Conservation (phyloP, 2,888 invertebrate genomes). For the Dryobota labecula region DNA sequence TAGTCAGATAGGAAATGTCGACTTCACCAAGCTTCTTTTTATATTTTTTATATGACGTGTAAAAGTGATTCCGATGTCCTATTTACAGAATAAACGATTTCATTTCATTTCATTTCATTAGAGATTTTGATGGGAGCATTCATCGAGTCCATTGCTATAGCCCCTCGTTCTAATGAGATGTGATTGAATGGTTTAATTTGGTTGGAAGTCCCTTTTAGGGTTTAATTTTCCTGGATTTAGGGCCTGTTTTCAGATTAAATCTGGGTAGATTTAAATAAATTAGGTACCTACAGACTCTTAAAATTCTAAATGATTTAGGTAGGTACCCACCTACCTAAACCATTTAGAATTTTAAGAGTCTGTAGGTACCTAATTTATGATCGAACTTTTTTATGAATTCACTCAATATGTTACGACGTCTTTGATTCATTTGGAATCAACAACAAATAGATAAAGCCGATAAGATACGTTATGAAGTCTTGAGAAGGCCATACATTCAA, state of each 20-base stretch:
- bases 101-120: too few species aligned
- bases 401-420: conserved; percentile 31
- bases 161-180: conserved; percentile 3
- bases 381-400: conserved; percentile 14
- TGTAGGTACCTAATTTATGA: conserved; percentile 11
- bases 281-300: conserved; percentile 27
- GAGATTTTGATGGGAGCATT: conserved; percentile 16
- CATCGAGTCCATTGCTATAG: conserved; percentile 5
- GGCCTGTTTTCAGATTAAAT: background rate
- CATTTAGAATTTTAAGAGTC: conserved; percentile 29
- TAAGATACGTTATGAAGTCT: background rate
- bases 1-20: too few species aligned
- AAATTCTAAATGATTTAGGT: conserved; percentile 21
- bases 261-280: background rate
- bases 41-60: too few species aligned
- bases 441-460: background rate
- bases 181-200: conserved; percentile 12
- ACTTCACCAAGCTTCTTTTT: too few species aligned
- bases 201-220: background rate
- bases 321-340: conserved; percentile 1
- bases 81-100: too few species aligned
- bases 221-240: background rate
- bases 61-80: too few species aligned
- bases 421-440: conserved; percentile 28
- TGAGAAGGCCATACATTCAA: background rate